A percentile compares a stretch with the other conserved stretches of the same genome.
Conservation (phyloP, 2,797 vertebrate genomes). For the Bradypus variegatus region DNA sequence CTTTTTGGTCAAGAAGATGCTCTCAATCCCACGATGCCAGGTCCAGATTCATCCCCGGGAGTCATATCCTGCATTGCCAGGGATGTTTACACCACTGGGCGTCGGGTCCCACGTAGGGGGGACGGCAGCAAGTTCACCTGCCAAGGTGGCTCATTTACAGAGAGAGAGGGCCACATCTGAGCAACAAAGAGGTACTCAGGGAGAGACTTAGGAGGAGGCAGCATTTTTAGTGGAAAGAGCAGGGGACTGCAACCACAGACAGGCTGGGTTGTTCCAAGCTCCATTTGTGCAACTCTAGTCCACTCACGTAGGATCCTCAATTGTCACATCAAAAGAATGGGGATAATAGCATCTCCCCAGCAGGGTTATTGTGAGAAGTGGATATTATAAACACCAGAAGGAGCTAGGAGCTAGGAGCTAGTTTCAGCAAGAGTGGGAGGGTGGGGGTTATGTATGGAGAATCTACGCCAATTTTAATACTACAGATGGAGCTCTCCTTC, state of each 20-base stretch:
- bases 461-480: too few relatives aligned
- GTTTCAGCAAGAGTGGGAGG: not conserved
- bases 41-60: too few relatives aligned
- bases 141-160: too few relatives aligned
- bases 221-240: not conserved
- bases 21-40: too few relatives aligned
- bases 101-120: too few relatives aligned
- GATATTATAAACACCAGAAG: not conserved
- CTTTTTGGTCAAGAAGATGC: too few relatives aligned
- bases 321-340: not conserved
- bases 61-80: too few relatives aligned
- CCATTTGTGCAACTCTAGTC: not conserved
- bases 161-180: too few relatives aligned
- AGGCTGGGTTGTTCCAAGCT: not conserved
- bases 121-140: too few relatives aligned
- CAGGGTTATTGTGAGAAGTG: not conserved
- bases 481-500: not conserved
- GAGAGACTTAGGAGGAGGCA: not conserved
- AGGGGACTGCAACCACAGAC: not conserved
- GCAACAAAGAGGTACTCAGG: too few relatives aligned
- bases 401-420: not conserved
- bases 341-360: not conserved
- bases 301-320: not conserved
- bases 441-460: not conserved
- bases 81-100: too few relatives aligned